Conservation (phyloP, 2,797 vertebrate genomes). For the Chaetophractus vellerosus region DNA sequence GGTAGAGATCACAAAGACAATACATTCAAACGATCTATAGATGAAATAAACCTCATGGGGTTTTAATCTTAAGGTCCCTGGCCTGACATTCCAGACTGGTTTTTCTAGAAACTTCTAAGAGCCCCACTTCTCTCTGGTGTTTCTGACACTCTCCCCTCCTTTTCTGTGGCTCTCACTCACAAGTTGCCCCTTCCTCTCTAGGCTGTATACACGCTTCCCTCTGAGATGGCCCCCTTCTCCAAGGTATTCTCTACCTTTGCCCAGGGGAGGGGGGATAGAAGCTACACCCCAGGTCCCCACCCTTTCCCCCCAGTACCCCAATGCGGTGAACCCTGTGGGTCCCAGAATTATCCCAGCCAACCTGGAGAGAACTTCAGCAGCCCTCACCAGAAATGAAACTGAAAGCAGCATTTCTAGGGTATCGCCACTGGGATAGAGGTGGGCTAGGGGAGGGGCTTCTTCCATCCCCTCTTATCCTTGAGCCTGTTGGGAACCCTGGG, state of each 20-base stretch:
- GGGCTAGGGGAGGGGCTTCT: not conserved
- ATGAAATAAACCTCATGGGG: not conserved
- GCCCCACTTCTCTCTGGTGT: not conserved
- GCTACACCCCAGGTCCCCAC: not conserved
- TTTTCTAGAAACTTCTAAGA: conserved; percentile 49
- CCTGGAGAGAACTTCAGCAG: not conserved
- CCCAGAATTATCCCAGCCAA: not conserved
- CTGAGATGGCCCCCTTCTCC: not conserved
- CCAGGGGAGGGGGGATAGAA: not conserved
- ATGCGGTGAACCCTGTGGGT: not conserved
- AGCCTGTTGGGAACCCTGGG: not conserved
- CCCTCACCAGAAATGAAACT: not conserved
- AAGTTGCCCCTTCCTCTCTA: not conserved
- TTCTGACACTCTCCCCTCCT: not conserved
- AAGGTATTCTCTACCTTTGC: not conserved
- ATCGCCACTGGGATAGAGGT: not conserved
- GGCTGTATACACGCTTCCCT: not conserved
- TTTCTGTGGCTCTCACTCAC: not conserved
- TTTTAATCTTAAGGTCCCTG: not conserved
- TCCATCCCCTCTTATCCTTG: not conserved
- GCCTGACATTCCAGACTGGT: not conserved
- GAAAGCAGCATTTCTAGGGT: not conserved
- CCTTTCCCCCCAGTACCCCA: not conserved
- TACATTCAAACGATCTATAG: not conserved
- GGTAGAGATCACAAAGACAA: not conserved